A percentile compares a stretch with the other conserved stretches of the same genome.
Evolutionary conservation across 2,113 vertebrate species (phyloP).

Genomic region (Anoplopoma fimbria): DNA sequence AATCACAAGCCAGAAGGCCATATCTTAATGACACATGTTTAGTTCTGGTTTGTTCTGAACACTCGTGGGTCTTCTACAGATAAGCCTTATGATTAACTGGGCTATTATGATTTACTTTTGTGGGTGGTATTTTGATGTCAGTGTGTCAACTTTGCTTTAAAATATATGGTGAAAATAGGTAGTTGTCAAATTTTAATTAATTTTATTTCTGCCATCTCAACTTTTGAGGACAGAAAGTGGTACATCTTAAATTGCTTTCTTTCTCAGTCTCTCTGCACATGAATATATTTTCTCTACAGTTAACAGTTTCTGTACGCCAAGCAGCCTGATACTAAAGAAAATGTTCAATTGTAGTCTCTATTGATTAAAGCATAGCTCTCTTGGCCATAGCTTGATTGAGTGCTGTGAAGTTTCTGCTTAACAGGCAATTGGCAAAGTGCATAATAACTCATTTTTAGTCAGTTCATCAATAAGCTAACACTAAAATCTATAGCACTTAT

Average conservation of each 20-base stretch:
- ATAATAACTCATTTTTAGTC: conserved; percentile 76
- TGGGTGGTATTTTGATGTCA: not conserved
- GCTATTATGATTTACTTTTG: not conserved
- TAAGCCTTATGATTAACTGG: not conserved
- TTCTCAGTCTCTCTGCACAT: conserved; percentile 11
- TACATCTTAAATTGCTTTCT: conserved; percentile 21
- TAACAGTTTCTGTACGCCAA: conserved; percentile 30
- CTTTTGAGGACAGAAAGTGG: not conserved
- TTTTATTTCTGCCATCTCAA: conserved; percentile 1
- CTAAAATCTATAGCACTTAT: conserved; percentile 76
- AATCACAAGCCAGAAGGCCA: too few species aligned
- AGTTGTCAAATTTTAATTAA: not conserved
- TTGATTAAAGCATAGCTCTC: conserved; percentile 73
- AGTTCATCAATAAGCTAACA: conserved; percentile 75
- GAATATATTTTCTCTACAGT: conserved; percentile 29
- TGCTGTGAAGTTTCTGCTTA: conserved; percentile 70
- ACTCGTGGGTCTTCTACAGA: too few species aligned
- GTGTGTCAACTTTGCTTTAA: not conserved
- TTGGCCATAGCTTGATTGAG: conserved; percentile 62
- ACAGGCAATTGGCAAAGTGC: conserved; percentile 72
- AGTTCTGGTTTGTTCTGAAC: not conserved
- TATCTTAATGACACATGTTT: not conserved
- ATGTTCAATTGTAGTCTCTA: conserved; percentile 50
- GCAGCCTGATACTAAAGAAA: conserved; percentile 34
- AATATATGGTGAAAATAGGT: conserved; percentile 1